Evolutionary conservation across 2,797 vertebrate species (phyloP).

Genomic region (Glyptemys insculpta): DNA sequence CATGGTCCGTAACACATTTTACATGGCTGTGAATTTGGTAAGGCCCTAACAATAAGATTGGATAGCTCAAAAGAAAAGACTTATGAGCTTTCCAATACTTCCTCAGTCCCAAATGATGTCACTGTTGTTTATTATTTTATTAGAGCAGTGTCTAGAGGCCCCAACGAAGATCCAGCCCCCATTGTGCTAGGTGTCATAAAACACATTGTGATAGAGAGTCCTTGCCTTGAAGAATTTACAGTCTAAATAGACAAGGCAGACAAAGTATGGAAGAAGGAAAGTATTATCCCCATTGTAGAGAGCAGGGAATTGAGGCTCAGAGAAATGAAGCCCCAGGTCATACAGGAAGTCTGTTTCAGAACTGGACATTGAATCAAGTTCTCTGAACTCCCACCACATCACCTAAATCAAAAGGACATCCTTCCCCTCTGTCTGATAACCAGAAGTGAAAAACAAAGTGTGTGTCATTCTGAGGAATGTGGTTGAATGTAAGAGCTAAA

Average conservation of each 20-base stretch:
- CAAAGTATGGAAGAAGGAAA: not conserved
- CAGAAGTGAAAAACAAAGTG: not conserved
- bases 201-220: not conserved
- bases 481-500: not conserved
- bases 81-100: not conserved
- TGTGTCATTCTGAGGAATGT: not conserved
- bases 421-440: not conserved
- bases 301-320: not conserved
- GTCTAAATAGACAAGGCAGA: not conserved
- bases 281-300: not conserved
- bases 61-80: not conserved
- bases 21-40: no score
- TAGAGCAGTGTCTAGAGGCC: not conserved
- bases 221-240: not conserved
- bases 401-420: not conserved
- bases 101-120: not conserved
- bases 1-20: no score
- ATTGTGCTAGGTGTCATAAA: not conserved
- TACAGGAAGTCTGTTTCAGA: not conserved
- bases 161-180: not conserved
- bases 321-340: not conserved
- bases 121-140: not conserved
- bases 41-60: not conserved
- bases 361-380: not conserved
- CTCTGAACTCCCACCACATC: not conserved